Percentiles rank a stretch among this genome's conserved stretches.
Conservation (phyloP, 1,140 invertebrate genomes). For the Anoplophora glabripennis region DNA sequence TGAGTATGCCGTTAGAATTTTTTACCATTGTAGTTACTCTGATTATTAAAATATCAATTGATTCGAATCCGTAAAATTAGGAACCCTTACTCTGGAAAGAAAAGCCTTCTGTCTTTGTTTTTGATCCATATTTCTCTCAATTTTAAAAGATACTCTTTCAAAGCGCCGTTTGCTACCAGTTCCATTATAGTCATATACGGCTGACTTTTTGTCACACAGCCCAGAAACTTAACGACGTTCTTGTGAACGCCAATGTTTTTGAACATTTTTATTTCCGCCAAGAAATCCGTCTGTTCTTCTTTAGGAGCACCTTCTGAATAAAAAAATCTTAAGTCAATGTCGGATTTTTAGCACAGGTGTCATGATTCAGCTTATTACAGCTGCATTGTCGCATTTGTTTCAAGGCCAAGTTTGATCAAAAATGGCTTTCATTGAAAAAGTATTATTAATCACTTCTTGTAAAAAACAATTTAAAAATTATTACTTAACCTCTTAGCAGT, state of each 20-base stretch:
- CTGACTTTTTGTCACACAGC: conserved; percentile 66
- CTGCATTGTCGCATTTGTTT: too few relatives aligned
- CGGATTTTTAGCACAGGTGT: too few relatives aligned
- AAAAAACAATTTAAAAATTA: background rate
- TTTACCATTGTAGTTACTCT: too few relatives aligned
- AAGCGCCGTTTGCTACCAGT: conserved; percentile 73
- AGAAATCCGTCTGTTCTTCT: conserved; percentile 63
- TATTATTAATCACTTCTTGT: too few relatives aligned
- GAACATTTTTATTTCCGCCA: conserved; percentile 75
- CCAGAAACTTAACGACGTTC: conserved; percentile 74
- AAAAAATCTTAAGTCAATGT: conserved; percentile 5
- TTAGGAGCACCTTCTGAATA: conserved; percentile 49
- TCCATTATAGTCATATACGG: conserved; percentile 76
- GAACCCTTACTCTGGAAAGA: conserved; percentile 22
- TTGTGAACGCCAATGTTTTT: conserved; percentile 67
- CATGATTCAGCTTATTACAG: too few relatives aligned
- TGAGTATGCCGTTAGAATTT: too few relatives aligned
- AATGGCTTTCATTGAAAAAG: background rate
- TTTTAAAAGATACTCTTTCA: conserved; percentile 53
- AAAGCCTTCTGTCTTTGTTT: conserved; percentile 16
- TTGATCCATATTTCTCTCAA: conserved; percentile 38
- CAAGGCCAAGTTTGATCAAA: too few relatives aligned
- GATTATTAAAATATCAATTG: too few relatives aligned
- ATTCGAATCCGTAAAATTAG: background rate
- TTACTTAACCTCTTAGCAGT: conserved; percentile 58